phyloP scores from a whole-genome alignment of 2,888 invertebrate species.

The Arenicola marina region DNA sequence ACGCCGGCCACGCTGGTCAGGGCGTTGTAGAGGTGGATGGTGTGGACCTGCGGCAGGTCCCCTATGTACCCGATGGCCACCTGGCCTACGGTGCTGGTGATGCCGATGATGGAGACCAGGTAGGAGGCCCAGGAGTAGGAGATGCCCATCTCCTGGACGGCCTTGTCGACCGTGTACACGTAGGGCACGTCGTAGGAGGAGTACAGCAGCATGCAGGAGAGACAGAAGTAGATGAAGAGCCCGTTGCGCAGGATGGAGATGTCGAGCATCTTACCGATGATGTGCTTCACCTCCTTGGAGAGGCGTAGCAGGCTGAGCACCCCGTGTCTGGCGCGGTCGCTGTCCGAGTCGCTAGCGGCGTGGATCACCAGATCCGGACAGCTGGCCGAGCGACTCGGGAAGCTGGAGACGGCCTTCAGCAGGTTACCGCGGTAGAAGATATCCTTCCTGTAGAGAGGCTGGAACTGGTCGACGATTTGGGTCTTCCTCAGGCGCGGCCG shows the following conservation, averaged over 20 bases:
- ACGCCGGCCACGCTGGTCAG: slow-evolving; percentile 68
- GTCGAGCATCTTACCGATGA: slow-evolving; percentile 50
- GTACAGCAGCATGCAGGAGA: slow-evolving; percentile 87
- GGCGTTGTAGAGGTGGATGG: slow-evolving; percentile 79
- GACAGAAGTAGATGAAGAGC: slow-evolving; percentile 63
- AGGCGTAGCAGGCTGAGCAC: slow-evolving; percentile 23
- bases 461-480: background rate
- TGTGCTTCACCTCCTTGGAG: slow-evolving; percentile 41
- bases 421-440: slow-evolving; percentile 58
- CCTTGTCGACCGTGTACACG: slow-evolving; percentile 85
- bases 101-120: slow-evolving; percentile 77
- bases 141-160: slow-evolving; percentile 66
- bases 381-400: slow-evolving; percentile 66
- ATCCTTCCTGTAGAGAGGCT: slow-evolving; percentile 52
- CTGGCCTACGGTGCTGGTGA: slow-evolving; percentile 81
- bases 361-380: slow-evolving; percentile 82
- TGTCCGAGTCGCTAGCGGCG: background rate
- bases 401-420: slow-evolving; percentile 26
- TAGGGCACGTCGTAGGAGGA: slow-evolving; percentile 92
- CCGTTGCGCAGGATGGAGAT: slow-evolving; percentile 45
- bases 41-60: slow-evolving; percentile 80
- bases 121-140: slow-evolving; percentile 65
- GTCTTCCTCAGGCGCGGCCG: background rate
- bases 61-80: slow-evolving; percentile 81
- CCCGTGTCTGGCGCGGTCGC: background rate